A percentile compares a stretch with the other conserved stretches of the same genome.
phyloP scores from a whole-genome alignment of 2,888 invertebrate species.

The Onthophagus sagittarius region DNA sequence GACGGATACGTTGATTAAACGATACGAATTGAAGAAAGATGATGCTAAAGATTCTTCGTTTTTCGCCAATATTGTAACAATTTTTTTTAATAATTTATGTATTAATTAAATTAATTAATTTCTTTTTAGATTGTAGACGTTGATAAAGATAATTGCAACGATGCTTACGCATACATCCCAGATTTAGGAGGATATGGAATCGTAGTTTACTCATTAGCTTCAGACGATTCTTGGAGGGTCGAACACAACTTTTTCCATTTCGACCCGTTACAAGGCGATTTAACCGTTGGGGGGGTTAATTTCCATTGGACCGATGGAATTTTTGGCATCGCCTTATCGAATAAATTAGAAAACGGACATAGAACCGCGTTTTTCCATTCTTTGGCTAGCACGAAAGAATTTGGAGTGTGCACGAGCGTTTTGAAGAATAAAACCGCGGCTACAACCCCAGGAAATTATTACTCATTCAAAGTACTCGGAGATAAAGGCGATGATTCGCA shows the following conservation, averaged over 20 bases:
- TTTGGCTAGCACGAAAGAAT: slow-evolving; percentile 75
- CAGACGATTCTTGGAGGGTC: slow-evolving; percentile 74
- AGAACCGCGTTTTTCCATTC: slow-evolving; percentile 80
- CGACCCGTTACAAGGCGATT: slow-evolving; percentile 73
- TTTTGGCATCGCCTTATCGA: slow-evolving; percentile 67
- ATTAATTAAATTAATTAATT: not conserved
- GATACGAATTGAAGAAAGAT: slow-evolving; percentile 63
- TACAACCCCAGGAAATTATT: slow-evolving; percentile 63
- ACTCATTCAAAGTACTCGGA: slow-evolving; percentile 71
- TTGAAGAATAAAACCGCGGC: slow-evolving; percentile 69
- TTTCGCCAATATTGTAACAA: slow-evolving; percentile 74
- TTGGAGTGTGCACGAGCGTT: slow-evolving; percentile 70
- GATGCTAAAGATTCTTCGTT: slow-evolving; percentile 73
- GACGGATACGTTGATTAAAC: slow-evolving; percentile 66
- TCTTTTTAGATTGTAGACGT: slow-evolving; percentile 64
- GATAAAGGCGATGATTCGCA: slow-evolving; percentile 69
- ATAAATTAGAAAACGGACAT: slow-evolving; percentile 53
- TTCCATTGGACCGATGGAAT: slow-evolving; percentile 87
- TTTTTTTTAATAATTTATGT: slow-evolving; percentile 13
- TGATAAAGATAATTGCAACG: slow-evolving; percentile 64
- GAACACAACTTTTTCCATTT: slow-evolving; percentile 81
- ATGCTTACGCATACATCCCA: slow-evolving; percentile 74
- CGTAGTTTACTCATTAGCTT: slow-evolving; percentile 71
- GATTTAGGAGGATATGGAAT: slow-evolving; percentile 73
- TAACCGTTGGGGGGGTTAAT: slow-evolving; percentile 71